Percentiles rank a stretch among this genome's conserved stretches.
Evolutionary conservation across 2,888 invertebrate genomes (phyloP).

Genomic region (Lepidocyrtinus sp.): DNA sequence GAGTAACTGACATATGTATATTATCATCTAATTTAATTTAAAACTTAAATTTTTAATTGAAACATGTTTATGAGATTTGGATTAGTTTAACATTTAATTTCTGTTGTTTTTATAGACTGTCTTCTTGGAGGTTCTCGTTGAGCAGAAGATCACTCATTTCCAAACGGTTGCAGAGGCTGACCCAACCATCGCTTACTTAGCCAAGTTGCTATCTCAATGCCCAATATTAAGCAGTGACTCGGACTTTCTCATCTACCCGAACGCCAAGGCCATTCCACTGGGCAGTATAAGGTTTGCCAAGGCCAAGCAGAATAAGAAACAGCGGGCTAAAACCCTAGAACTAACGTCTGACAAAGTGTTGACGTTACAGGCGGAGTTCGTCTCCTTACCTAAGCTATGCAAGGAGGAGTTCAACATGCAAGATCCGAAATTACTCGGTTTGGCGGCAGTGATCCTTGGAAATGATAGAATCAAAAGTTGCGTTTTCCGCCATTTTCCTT

Average conservation of each 20-base stretch:
- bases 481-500: constrained; percentile 80
- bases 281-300: constrained; percentile 66
- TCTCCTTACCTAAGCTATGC: constrained; percentile 52
- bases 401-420: constrained; percentile 59
- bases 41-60: background rate
- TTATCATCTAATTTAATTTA: no score
- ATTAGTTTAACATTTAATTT: background rate
- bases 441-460: constrained; percentile 87
- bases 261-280: constrained; percentile 84
- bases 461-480: constrained; percentile 87
- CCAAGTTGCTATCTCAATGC: constrained; percentile 80
- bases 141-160: constrained; percentile 79
- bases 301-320: constrained; percentile 9
- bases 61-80: background rate
- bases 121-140: constrained; percentile 80
- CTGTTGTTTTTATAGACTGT: constrained; percentile 79
- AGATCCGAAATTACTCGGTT: constrained; percentile 80
- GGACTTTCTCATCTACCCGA: constrained; percentile 89
- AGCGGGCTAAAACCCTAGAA: background rate
- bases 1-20: no score
- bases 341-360: constrained; percentile 25
- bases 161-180: constrained; percentile 93
- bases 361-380: constrained; percentile 46
- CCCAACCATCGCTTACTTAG: constrained; percentile 86
- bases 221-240: constrained; percentile 95